Conservation (phyloP, 2,888 invertebrate genomes). For the Cheilosia urbana region DNA sequence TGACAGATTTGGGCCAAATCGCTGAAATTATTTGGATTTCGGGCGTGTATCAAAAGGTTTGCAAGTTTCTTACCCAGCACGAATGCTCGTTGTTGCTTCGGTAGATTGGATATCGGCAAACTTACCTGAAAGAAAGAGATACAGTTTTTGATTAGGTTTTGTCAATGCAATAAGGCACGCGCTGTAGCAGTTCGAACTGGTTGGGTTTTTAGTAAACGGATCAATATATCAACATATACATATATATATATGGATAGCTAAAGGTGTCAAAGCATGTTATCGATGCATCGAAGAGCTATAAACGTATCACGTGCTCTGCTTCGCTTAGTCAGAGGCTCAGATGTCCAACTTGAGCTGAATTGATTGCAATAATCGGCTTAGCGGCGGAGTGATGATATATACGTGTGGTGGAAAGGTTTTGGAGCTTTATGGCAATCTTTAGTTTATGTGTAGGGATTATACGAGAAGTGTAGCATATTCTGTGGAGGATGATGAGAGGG, state of each 20-base stretch:
- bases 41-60: constrained; percentile 13
- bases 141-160: constrained; percentile 15
- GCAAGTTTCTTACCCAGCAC: constrained; percentile 31
- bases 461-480: too few relatives aligned
- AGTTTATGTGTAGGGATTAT: too few relatives aligned
- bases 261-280: constrained; percentile 8
- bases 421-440: too few relatives aligned
- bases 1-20: constrained; percentile 44
- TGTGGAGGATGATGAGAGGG: too few relatives aligned
- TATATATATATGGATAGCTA: background rate
- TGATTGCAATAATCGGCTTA: constrained; percentile 45
- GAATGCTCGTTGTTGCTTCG: background rate
- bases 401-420: too few relatives aligned
- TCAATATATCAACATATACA: background rate
- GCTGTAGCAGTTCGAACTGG: constrained; percentile 4
- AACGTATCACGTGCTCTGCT: constrained; percentile 24
- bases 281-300: constrained; percentile 1
- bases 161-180: constrained; percentile 8
- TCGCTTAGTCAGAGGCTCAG: background rate
- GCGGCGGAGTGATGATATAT: background rate
- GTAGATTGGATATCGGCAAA: constrained; percentile 9
- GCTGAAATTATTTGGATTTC: constrained; percentile 14
- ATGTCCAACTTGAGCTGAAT: constrained; percentile 30
- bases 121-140: constrained; percentile 61
- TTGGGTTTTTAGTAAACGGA: background rate